A percentile compares a stretch with the other conserved stretches of the same genome.
Evolutionary conservation across 2,888 invertebrate species (phyloP).

Genomic region (Athalia rosae): DNA sequence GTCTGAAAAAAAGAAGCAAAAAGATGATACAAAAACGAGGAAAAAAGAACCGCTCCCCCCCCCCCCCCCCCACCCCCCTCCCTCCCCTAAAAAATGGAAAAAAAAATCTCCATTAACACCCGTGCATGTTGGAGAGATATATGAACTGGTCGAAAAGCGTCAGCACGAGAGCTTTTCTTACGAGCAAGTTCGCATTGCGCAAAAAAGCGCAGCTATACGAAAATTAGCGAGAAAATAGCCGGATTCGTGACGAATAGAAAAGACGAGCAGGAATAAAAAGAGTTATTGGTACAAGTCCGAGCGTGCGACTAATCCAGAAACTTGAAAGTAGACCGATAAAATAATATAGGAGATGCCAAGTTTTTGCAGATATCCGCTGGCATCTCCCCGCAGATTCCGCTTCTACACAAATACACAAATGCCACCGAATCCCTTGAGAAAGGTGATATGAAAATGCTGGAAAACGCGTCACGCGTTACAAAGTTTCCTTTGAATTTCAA

Average conservation of each 20-base stretch:
- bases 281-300: background rate
- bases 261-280: constrained; percentile 18
- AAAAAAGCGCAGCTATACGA: background rate
- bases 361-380: background rate
- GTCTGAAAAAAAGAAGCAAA: background rate
- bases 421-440: constrained; percentile 6
- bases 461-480: background rate
- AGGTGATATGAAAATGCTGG: constrained; percentile 6
- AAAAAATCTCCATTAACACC: constrained; percentile 19
- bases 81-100: background rate
- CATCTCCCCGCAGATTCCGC: background rate
- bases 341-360: constrained; percentile 1
- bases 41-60: background rate
- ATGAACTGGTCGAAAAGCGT: constrained; percentile 2
- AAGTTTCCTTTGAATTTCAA: constrained; percentile 2
- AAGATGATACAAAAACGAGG: background rate
- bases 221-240: background rate
- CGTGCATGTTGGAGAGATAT: background rate
- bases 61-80: no score
- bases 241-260: background rate
- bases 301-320: constrained; percentile 15
- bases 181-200: background rate
- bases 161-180: background rate
- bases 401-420: no score
- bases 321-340: constrained; percentile 14